phyloP scores from a whole-genome alignment of 1,140 invertebrate species.

The Riptortus pedestris region DNA sequence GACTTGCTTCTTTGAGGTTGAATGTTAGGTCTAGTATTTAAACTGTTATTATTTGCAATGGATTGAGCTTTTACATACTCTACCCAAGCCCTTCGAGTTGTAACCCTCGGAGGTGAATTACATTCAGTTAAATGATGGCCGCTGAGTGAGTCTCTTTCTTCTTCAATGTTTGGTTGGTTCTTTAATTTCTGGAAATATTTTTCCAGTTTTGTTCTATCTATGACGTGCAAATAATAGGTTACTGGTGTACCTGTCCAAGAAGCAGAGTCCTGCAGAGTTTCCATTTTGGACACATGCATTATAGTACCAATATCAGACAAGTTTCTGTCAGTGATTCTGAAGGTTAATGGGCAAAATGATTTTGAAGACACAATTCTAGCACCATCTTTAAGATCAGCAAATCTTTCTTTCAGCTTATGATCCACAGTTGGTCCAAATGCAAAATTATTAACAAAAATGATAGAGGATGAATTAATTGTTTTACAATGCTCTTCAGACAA shows the following conservation, averaged over 20 bases:
- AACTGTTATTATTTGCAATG: neutral
- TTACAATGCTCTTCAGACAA: conserved; percentile 80
- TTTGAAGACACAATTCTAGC: conserved; percentile 97
- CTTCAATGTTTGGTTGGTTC: conserved; percentile 52
- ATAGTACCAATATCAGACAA: conserved; percentile 92
- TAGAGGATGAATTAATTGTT: conserved; percentile 79
- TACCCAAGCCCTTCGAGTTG: conserved; percentile 31
- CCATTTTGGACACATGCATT: conserved; percentile 94
- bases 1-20: neutral
- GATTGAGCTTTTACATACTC: neutral
- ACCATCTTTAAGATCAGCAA: conserved; percentile 90
- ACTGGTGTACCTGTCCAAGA: conserved; percentile 98
- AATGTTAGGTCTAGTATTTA: neutral
- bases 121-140: conserved; percentile 34
- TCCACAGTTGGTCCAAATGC: conserved; percentile 96
- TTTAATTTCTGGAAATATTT: conserved; percentile 87
- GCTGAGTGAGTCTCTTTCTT: conserved; percentile 56
- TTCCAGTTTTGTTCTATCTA: conserved; percentile 91
- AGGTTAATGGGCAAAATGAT: conserved; percentile 94
- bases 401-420: conserved; percentile 89
- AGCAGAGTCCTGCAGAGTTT: conserved; percentile 84
- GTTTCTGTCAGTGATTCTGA: conserved; percentile 88
- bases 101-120: conserved; percentile 38
- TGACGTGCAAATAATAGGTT: conserved; percentile 93
- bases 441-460: conserved; percentile 98